Conservation (phyloP, 2,113 vertebrate species). For the Prionailurus viverrinus region DNA sequence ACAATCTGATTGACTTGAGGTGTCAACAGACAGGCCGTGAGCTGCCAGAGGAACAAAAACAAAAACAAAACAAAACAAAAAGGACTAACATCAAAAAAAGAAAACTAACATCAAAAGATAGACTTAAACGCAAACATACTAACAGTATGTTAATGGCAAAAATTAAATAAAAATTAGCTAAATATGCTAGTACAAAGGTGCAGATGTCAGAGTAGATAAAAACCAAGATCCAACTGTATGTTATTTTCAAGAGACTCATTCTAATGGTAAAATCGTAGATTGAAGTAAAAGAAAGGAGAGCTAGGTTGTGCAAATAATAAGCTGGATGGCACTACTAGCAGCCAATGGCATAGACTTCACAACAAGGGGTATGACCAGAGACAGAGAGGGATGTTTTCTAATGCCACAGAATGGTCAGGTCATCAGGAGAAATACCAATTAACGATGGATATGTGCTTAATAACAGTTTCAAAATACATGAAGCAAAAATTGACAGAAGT, state of each 20-base stretch:
- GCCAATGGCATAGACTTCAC: background rate
- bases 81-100: background rate
- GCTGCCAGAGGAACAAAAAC: background rate
- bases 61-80: background rate
- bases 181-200: background rate
- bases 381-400: background rate
- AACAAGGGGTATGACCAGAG: background rate
- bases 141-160: background rate
- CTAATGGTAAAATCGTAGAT: background rate
- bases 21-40: background rate
- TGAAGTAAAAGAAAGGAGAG: background rate
- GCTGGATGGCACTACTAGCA: background rate
- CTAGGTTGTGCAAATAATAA: background rate
- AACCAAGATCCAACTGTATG: background rate
- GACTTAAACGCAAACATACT: background rate
- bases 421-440: background rate
- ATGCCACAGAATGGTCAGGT: too few relatives aligned
- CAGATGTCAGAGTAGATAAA: background rate
- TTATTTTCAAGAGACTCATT: background rate
- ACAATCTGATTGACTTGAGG: background rate
- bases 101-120: background rate
- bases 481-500: background rate
- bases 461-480: background rate
- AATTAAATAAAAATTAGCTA: conserved; percentile 21
- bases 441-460: background rate